phyloP scores from a whole-genome alignment of 2,113 vertebrate species.

The Egretta garzetta region DNA sequence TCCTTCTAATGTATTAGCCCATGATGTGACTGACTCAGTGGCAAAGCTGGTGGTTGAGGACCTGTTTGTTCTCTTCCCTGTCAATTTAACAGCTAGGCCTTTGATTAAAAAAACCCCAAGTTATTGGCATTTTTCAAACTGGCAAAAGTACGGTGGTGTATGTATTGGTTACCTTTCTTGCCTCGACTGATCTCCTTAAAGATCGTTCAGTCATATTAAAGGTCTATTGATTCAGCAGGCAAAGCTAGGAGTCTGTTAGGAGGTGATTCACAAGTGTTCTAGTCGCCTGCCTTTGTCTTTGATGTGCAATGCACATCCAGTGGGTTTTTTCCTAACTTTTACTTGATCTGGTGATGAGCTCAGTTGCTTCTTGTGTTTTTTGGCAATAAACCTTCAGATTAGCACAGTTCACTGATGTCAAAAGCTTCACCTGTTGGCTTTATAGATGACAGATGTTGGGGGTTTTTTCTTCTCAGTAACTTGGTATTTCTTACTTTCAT shows the following conservation, averaged over 20 bases:
- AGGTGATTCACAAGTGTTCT: neutral
- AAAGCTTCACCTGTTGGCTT: neutral
- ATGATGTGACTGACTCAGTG: neutral
- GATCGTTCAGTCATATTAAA: neutral
- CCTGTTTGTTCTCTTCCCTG: neutral
- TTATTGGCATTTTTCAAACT: neutral
- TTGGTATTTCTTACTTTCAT: neutral
- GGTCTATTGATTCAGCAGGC: neutral
- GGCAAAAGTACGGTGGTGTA: neutral
- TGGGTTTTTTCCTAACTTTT: neutral
- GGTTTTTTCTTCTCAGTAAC: neutral
- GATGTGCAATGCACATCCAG: neutral
- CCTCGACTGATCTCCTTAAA: neutral
- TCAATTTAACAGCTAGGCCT: neutral
- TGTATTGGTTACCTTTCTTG: neutral
- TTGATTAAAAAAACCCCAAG: neutral
- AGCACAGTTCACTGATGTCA: neutral
- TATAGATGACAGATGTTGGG: neutral
- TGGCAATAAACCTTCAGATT: neutral
- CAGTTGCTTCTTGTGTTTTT: neutral
- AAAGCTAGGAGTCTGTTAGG: neutral
- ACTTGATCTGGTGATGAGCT: neutral
- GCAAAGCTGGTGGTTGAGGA: neutral
- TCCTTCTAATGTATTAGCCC: neutral
- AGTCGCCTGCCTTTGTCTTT: conserved; percentile 16